phyloP scores from a whole-genome alignment of 1,140 invertebrate genomes.

The Drosophila saltans region DNA sequence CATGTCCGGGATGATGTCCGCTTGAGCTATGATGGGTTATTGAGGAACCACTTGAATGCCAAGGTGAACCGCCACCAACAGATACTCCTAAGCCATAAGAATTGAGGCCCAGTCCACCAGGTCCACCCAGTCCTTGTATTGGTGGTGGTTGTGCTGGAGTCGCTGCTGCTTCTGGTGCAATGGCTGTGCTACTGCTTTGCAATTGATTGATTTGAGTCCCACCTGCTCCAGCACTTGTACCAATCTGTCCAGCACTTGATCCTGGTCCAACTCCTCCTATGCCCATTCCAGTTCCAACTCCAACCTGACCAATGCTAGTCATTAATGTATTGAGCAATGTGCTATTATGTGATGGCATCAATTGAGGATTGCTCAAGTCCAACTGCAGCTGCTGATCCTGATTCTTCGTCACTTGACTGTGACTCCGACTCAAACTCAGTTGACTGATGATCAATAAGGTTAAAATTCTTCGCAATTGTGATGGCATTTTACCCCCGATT shows the following conservation, averaged over 20 bases:
- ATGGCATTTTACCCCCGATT: constrained; percentile 36
- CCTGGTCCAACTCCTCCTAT: constrained; percentile 4
- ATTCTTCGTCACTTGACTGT: constrained; percentile 58
- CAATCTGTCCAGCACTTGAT: neutral
- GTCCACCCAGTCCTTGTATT: constrained; percentile 8
- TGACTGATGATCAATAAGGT: constrained; percentile 47
- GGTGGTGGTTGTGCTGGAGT: constrained; percentile 21
- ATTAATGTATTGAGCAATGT: constrained; percentile 57
- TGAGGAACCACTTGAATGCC: constrained; percentile 32
- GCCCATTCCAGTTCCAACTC: neutral
- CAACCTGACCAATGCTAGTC: constrained; percentile 29
- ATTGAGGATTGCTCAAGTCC: constrained; percentile 39
- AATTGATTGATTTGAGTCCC: constrained; percentile 61
- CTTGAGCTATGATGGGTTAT: constrained; percentile 13
- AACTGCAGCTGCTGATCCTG: constrained; percentile 53
- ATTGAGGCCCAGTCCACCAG: constrained; percentile 10
- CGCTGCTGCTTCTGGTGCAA: constrained; percentile 29
- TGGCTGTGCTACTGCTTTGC: constrained; percentile 59
- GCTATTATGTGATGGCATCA: constrained; percentile 53
- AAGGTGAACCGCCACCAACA: constrained; percentile 16
- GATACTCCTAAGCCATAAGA: constrained; percentile 12
- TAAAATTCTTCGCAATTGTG: constrained; percentile 35
- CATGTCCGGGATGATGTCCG: constrained; percentile 68
- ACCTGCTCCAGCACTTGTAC: constrained; percentile 13
- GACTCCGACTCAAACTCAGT: constrained; percentile 57